phyloP scores from a whole-genome alignment of 2,797 vertebrate species.

The Enteromius anoplus region DNA sequence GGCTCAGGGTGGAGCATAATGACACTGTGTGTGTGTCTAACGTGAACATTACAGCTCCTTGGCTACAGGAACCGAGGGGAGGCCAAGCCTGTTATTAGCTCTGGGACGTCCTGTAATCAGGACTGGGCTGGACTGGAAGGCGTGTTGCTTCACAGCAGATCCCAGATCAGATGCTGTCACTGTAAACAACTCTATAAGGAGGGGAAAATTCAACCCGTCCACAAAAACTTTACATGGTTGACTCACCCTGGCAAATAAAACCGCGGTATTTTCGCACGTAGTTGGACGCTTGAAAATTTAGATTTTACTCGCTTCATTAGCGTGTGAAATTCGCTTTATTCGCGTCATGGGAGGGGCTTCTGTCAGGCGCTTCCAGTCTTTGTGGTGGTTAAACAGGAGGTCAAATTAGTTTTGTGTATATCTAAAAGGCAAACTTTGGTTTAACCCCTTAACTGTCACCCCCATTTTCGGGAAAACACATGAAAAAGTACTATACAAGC shows the following conservation, averaged over 20 bases:
- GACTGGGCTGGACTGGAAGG: constrained; percentile 58
- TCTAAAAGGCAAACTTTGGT: too few relatives aligned
- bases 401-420: too few relatives aligned
- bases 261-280: too few relatives aligned
- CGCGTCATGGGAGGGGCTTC: too few relatives aligned
- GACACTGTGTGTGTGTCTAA: constrained; percentile 72
- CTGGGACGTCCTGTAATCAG: constrained; percentile 79
- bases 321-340: too few relatives aligned
- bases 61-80: constrained; percentile 75
- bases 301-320: too few relatives aligned
- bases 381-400: too few relatives aligned
- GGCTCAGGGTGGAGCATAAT: constrained; percentile 75
- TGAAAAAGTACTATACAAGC: too few relatives aligned
- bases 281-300: too few relatives aligned
- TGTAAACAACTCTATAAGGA: background rate
- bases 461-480: too few relatives aligned
- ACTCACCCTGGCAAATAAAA: background rate
- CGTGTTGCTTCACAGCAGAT: constrained; percentile 3
- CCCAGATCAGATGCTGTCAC: constrained; percentile 6
- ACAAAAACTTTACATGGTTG: background rate
- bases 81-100: constrained; percentile 79
- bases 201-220: background rate
- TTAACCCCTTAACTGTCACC: too few relatives aligned
- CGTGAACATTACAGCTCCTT: constrained; percentile 78
- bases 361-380: too few relatives aligned